phyloP scores from a whole-genome alignment of 2,797 vertebrate species.

The Petrocephalus sullivani region DNA sequence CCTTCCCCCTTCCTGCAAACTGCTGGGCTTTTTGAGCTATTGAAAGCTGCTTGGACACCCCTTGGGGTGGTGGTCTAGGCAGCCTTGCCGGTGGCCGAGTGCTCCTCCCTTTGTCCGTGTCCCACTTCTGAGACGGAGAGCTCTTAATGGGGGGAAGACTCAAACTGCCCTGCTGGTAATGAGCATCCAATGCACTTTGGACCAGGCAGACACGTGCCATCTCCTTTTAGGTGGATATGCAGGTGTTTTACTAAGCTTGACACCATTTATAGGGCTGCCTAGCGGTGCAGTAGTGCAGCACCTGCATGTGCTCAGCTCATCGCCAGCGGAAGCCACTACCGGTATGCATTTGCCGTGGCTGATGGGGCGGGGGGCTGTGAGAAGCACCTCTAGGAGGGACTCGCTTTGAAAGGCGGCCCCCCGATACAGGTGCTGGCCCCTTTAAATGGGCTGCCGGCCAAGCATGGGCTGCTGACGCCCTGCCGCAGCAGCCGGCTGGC shows the following conservation, averaged over 20 bases:
- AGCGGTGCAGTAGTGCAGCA: background rate
- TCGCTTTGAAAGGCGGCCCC: too few relatives aligned
- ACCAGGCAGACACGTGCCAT: background rate
- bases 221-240: background rate
- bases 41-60: too few relatives aligned
- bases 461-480: background rate
- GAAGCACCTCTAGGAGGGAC: background rate
- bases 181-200: background rate
- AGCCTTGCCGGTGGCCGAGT: background rate
- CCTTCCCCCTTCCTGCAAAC: background rate
- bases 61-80: background rate
- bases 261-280: background rate
- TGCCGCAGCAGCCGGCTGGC: background rate
- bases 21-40: background rate
- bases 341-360: background rate
- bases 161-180: background rate
- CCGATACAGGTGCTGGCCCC: background rate
- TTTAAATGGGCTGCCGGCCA: background rate
- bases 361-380: background rate
- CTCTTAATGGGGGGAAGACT: background rate
- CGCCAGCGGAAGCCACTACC: background rate
- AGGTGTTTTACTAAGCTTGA: conserved; percentile 1
- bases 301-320: background rate
- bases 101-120: background rate
- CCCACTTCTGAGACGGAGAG: background rate